Evolutionary conservation across 2,888 invertebrate species (phyloP).

Genomic region (Galerucella nymphaeae): DNA sequence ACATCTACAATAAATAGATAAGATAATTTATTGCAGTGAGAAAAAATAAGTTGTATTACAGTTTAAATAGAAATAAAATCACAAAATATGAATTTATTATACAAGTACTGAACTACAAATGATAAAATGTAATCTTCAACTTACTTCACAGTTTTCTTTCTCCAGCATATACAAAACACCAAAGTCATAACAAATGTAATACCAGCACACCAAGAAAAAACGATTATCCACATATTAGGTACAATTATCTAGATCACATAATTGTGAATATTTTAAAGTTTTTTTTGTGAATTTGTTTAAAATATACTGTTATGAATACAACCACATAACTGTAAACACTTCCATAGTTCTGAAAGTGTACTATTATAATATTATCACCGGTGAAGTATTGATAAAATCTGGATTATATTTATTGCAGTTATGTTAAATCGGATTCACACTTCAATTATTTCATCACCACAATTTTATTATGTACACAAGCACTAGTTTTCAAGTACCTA

Average conservation of each 20-base stretch:
- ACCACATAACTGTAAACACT: constrained; percentile 31
- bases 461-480: not conserved
- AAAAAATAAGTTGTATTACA: not conserved
- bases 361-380: constrained; percentile 12
- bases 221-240: constrained; percentile 48
- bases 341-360: constrained; percentile 15
- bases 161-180: constrained; percentile 62
- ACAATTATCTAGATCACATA: constrained; percentile 28
- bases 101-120: not conserved
- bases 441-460: not conserved
- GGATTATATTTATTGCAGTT: not conserved
- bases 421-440: not conserved
- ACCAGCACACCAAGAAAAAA: constrained; percentile 54
- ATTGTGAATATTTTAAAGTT: constrained; percentile 20
- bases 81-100: too few species aligned
- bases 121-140: constrained; percentile 29
- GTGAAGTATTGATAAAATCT: constrained; percentile 10
- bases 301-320: constrained; percentile 25
- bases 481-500: not conserved
- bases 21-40: constrained; percentile 12
- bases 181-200: constrained; percentile 58
- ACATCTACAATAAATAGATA: constrained; percentile 6
- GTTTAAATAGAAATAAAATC: not conserved
- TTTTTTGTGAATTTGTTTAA: too few species aligned
- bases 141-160: constrained; percentile 62